A percentile compares a stretch with the other conserved stretches of the same genome.
These are phyloP conservation scores for Forbesichthys papilliferus DNA, from an alignment of 2,113 vertebrate species.

Conservation along the genomic window DNA sequence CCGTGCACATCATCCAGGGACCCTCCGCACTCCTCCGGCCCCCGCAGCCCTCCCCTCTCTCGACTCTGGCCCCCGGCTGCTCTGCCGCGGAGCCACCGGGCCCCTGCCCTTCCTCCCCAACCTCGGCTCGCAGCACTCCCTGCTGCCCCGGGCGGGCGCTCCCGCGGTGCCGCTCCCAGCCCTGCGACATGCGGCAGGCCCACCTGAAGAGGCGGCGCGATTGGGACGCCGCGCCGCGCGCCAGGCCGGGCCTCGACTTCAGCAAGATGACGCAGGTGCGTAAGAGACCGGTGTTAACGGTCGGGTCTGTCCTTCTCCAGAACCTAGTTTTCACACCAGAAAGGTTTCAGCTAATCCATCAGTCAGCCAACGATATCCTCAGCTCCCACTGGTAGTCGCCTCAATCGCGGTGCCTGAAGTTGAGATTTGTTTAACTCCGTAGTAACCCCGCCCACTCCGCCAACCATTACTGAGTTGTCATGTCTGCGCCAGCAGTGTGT, in stretches of 20 bases:
- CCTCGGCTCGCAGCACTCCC: slow-evolving; percentile 80
- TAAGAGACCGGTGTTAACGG: background rate
- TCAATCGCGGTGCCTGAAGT: too few relatives aligned
- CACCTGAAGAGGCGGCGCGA: slow-evolving; percentile 84
- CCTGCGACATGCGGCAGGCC: slow-evolving; percentile 84
- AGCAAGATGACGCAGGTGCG: slow-evolving; percentile 84
- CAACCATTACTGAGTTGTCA: background rate
- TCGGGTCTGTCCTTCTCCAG: background rate
- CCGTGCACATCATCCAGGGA: slow-evolving; percentile 80
- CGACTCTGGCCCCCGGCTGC: slow-evolving; percentile 57
- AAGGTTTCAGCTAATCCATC: too few relatives aligned
- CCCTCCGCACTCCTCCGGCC: slow-evolving; percentile 75
- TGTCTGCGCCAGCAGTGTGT: background rate
- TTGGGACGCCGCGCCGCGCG: slow-evolving; percentile 77
- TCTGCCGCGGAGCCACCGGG: slow-evolving; percentile 68
- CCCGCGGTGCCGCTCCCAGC: slow-evolving; percentile 86
- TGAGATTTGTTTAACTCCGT: too few relatives aligned
- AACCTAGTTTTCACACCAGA: too few relatives aligned
- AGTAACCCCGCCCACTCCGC: too few relatives aligned
- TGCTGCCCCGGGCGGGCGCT: slow-evolving; percentile 75
- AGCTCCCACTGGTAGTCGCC: background rate
- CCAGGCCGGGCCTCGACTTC: slow-evolving; percentile 80
- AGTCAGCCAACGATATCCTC: background rate
- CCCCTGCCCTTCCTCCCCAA: slow-evolving; percentile 78
- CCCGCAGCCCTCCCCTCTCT: slow-evolving; percentile 54